Evolutionary conservation across 2,113 vertebrate genomes (phyloP).

Genomic region (Saccopteryx bilineata): DNA sequence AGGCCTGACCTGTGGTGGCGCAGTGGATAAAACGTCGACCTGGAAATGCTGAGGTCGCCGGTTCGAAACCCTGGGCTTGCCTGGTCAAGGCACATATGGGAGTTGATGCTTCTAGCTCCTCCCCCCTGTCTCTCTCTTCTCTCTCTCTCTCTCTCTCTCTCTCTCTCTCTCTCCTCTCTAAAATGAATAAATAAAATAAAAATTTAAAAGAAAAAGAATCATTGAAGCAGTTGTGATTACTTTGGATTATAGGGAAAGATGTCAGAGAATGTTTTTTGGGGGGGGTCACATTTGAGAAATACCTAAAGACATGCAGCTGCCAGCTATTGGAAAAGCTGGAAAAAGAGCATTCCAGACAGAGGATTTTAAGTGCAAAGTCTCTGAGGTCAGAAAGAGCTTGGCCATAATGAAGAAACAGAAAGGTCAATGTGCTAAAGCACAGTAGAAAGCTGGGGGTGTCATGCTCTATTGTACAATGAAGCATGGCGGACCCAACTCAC

Average conservation of each 20-base stretch:
- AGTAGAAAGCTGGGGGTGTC: neutral
- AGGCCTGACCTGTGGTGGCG: neutral
- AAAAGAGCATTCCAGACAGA: neutral
- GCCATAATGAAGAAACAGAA: neutral
- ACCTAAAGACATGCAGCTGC: neutral
- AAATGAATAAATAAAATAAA: no score
- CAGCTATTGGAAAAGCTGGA: neutral
- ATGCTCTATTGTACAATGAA: neutral
- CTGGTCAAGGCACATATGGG: no score
- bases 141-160: no score
- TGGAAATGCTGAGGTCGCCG: no score
- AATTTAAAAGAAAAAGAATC: no score
- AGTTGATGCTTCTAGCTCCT: no score
- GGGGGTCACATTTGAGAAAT: neutral
- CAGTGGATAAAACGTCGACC: no score
- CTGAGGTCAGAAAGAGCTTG: neutral
- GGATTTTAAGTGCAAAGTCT: neutral
- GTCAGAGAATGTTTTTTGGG: neutral
- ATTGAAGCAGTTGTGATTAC: neutral
- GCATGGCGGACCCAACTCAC: neutral
- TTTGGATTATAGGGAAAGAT: neutral
- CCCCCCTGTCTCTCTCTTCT: no score
- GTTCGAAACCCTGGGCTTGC: no score
- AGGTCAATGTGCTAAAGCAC: neutral
- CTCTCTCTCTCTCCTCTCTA: no score